Conservation (phyloP, 2,113 vertebrate genomes). For the Pitta sordida region DNA sequence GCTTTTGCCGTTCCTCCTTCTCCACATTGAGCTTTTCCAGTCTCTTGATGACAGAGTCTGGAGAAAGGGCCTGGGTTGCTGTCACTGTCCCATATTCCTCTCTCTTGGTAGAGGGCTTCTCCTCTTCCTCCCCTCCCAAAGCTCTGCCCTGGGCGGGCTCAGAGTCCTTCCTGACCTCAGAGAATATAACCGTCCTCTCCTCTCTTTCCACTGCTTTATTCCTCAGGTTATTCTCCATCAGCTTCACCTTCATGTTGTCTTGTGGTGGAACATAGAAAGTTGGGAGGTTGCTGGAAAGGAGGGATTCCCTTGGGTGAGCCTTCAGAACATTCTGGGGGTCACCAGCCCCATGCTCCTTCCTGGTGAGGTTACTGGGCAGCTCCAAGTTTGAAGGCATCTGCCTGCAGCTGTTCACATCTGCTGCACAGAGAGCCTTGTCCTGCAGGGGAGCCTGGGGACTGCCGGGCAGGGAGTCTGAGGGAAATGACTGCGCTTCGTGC, state of each 20-base stretch:
- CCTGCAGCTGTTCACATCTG: conserved; percentile 37
- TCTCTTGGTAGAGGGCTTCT: not conserved
- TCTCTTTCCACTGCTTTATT: conserved; percentile 55
- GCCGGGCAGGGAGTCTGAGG: conserved; percentile 4
- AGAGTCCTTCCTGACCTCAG: not conserved
- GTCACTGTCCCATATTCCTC: not conserved
- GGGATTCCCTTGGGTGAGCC: conserved; percentile 59
- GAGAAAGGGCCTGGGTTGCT: conserved; percentile 34
- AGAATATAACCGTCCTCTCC: not conserved
- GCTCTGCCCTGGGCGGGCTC: not conserved
- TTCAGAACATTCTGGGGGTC: conserved; percentile 38
- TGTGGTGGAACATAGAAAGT: conserved; percentile 87
- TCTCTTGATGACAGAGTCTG: conserved; percentile 78
- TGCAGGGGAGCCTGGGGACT: conserved; percentile 40
- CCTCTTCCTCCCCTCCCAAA: conserved; percentile 10
- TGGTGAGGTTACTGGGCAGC: conserved; percentile 2
- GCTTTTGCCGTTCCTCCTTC: conserved; percentile 87
- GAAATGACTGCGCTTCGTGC: not conserved
- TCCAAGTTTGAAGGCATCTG: conserved; percentile 8
- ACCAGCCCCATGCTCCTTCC: not conserved
- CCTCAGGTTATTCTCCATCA: conserved; percentile 55
- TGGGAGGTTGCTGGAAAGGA: conserved; percentile 80
- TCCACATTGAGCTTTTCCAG: conserved; percentile 88
- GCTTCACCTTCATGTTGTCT: conserved; percentile 56
- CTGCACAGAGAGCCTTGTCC: conserved; percentile 47